Evolutionary conservation across 64 coral and sea anemone genomes (phyloP), one percentile per base, ranked within the genome.

Genomic region (Pocillopora verrucosa): DNA sequence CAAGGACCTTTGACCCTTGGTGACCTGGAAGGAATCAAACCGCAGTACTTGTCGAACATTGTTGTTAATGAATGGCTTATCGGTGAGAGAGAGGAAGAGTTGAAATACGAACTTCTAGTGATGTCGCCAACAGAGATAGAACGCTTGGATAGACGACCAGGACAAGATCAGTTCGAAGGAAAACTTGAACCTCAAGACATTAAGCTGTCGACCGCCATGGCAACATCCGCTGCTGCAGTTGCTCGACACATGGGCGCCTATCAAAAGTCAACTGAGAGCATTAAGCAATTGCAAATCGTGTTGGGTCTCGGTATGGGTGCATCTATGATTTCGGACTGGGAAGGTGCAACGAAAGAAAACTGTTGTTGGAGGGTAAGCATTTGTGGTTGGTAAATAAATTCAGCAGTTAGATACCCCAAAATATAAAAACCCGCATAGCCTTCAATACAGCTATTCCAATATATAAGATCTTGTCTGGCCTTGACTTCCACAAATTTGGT

Each of bases 181-280:
- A 93, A 78, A 59, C 73, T 96, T 1, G 74, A 83, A 10, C 91
- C 94, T 0, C 3, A 36, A 65, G 78, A 96, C 64, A 30, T 96
- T 16, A 90, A 87, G 24, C 89, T 96, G 65, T 88, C 94, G 15
- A 91, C 92, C 35, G 94, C 94, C 19, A 96, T 96, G 94, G 90
- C 90, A 16, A 96, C 94, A 35, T 85, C 82, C 56, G 94, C 94
- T 34, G 91, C 91, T 34, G 74, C 93, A 22, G 67, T 92, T 11
- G 80, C 84, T 9, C 56, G 61, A 61, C 61, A 65, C 20, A 85
- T 85, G 82, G 82, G 82, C 3, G 63, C 82, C 10, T 85, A 85
- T 15, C 63, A 85, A 20, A 13, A 81, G 9, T 68, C 86, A 51
- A 62, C 57, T 19, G 89, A 90, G n/a, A 82, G 91, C 11, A 86